Evolutionary conservation across 2,888 invertebrate genomes (phyloP).

Genomic region (Lamellibrachia columna): DNA sequence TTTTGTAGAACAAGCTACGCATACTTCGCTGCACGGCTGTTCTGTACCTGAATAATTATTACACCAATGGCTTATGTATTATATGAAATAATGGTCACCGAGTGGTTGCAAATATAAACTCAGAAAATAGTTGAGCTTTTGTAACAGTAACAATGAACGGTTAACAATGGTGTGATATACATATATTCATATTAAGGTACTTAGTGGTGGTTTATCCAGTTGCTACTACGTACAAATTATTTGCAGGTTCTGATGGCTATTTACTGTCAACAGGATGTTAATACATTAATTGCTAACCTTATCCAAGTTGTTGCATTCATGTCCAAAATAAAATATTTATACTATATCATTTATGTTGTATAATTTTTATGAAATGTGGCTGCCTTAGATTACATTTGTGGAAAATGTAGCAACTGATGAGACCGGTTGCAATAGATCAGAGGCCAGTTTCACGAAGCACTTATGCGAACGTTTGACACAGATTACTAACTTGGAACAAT

Average conservation of each 20-base stretch:
- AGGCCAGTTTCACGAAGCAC: too few relatives aligned
- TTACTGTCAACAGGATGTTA: background rate
- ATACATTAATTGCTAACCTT: background rate
- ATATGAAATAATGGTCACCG: background rate
- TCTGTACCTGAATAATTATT: background rate
- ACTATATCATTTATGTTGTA: background rate
- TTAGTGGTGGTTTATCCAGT: background rate
- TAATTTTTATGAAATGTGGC: background rate
- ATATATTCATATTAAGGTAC: background rate
- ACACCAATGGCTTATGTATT: background rate
- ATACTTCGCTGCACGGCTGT: background rate
- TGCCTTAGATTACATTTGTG: background rate
- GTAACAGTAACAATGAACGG: background rate
- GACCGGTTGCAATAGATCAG: background rate
- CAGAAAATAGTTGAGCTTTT: background rate
- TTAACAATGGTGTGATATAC: background rate
- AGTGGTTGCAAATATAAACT: too few relatives aligned
- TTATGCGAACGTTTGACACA: too few relatives aligned
- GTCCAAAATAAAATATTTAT: background rate
- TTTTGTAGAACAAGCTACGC: background rate
- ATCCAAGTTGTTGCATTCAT: background rate
- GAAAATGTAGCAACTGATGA: background rate
- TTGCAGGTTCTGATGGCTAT: background rate
- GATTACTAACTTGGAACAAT: too few relatives aligned
- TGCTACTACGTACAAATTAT: constrained; percentile 3